Evolutionary conservation across 2,888 invertebrate genomes (phyloP).

Genomic region (Drosophila stalkeri): DNA sequence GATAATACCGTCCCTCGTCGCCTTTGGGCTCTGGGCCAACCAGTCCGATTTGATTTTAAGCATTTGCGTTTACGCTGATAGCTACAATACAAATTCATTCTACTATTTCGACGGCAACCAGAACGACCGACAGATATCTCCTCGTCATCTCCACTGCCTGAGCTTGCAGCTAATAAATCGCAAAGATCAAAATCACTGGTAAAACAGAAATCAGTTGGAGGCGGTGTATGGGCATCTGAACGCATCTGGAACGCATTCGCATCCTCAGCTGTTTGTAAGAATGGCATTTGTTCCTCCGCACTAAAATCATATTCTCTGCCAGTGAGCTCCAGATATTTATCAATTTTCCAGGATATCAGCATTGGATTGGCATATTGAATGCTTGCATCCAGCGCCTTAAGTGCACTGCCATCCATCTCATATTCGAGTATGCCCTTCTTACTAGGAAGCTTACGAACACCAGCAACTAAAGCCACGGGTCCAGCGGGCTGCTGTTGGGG

Average conservation of each 20-base stretch:
- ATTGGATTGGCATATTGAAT: constrained; percentile 72
- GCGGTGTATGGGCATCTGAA: constrained; percentile 65
- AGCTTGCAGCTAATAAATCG: constrained; percentile 74
- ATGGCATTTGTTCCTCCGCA: constrained; percentile 34
- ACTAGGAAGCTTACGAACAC: constrained; percentile 78
- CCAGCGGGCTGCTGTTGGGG: constrained; percentile 26
- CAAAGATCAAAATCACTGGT: constrained; percentile 82
- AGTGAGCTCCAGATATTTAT: constrained; percentile 79
- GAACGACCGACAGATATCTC: constrained; percentile 22
- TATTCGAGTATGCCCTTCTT: constrained; percentile 82
- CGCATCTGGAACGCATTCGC: background rate
- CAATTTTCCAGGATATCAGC: constrained; percentile 81
- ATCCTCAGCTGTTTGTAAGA: background rate
- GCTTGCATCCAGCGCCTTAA: constrained; percentile 73
- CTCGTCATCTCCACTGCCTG: constrained; percentile 62
- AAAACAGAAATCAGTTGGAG: constrained; percentile 81
- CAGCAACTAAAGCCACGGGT: constrained; percentile 30
- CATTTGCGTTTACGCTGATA: constrained; percentile 83
- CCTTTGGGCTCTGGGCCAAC: constrained; percentile 89
- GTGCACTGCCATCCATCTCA: constrained; percentile 74
- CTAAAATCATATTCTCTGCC: constrained; percentile 66
- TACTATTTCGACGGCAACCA: constrained; percentile 48
- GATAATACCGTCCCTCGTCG: constrained; percentile 43
- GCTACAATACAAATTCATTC: constrained; percentile 69
- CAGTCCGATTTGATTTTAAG: constrained; percentile 90